A percentile compares a stretch with the other conserved stretches of the same genome.
Conservation (phyloP, 2,113 vertebrate species). For the Cyprinodon brontotheroides region DNA sequence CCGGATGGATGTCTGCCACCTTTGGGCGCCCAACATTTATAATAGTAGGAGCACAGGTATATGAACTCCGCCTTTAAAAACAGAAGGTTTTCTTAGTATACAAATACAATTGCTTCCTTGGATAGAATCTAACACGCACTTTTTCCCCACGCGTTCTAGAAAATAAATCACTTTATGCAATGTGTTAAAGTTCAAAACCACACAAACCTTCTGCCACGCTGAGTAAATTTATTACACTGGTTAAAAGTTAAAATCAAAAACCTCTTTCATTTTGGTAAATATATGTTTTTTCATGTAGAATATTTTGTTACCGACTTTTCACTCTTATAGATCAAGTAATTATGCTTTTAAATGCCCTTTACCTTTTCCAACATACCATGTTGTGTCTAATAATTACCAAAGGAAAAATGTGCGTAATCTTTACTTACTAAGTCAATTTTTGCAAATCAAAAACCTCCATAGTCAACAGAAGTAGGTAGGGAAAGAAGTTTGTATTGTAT, state of each 20-base stretch:
- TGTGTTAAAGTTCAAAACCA: background rate
- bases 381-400: background rate
- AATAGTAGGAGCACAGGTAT: slow-evolving; percentile 19
- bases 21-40: slow-evolving; percentile 1
- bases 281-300: slow-evolving; percentile 6
- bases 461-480: background rate
- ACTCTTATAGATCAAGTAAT: background rate
- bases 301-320: background rate
- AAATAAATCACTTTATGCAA: background rate
- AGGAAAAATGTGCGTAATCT: background rate
- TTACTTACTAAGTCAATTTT: background rate
- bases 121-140: background rate
- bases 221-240: background rate
- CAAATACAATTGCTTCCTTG: background rate
- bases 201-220: background rate
- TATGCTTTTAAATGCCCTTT: background rate
- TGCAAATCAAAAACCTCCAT: background rate
- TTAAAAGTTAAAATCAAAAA: background rate
- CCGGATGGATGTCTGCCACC: slow-evolving; percentile 34
- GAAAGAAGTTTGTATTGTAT: background rate
- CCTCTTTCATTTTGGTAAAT: background rate
- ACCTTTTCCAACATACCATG: background rate
- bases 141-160: background rate
- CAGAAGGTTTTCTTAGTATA: background rate
- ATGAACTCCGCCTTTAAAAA: background rate